Conservation (phyloP, 2,797 vertebrate genomes). For the Poliocrania exsul region DNA sequence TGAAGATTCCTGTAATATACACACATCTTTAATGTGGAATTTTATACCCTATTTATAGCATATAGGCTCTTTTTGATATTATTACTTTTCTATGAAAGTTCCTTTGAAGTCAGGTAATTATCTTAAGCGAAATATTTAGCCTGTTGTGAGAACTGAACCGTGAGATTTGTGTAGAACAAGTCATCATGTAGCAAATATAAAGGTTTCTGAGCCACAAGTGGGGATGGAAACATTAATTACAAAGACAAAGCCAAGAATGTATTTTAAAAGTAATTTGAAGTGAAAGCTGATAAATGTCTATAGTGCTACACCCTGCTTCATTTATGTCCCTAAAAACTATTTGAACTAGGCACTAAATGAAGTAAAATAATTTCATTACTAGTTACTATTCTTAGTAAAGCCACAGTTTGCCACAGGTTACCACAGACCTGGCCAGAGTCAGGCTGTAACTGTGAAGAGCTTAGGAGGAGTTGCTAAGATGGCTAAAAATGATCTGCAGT, state of each 20-base stretch:
- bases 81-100: conserved; percentile 61
- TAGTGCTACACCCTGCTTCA: neutral
- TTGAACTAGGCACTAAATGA: neutral
- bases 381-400: neutral
- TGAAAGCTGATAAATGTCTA: conserved; percentile 20
- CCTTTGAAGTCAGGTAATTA: conserved; percentile 67
- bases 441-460: neutral
- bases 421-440: neutral
- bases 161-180: conserved; percentile 44
- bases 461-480: neutral
- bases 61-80: conserved; percentile 61
- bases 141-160: conserved; percentile 47
- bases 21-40: conserved; percentile 68
- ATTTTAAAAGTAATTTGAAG: conserved; percentile 8
- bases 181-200: conserved; percentile 21
- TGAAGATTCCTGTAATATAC: conserved; percentile 63
- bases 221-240: conserved; percentile 27
- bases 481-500: neutral
- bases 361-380: neutral
- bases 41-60: conserved; percentile 69
- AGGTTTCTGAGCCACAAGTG: neutral
- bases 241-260: conserved; percentile 9
- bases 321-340: neutral
- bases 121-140: conserved; percentile 62
- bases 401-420: neutral